phyloP scores from a whole-genome alignment of 2,113 vertebrate genomes.

The Nothoprocta pentlandii region DNA sequence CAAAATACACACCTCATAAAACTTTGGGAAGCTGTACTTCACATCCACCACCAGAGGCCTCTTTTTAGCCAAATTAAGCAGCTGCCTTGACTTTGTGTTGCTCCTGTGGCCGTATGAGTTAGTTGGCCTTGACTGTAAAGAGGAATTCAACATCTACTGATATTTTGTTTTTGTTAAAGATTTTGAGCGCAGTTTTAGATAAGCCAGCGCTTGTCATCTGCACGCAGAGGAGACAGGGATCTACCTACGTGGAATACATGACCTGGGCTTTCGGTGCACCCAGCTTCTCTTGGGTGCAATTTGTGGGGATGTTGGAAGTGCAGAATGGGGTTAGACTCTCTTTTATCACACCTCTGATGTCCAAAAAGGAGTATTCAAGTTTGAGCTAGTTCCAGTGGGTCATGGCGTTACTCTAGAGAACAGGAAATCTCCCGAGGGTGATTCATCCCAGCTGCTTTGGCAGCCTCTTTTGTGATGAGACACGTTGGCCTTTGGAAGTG shows the following conservation, averaged over 20 bases:
- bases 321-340: not conserved
- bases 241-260: not conserved
- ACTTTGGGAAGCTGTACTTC: not conserved
- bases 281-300: not conserved
- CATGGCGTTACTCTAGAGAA: not conserved
- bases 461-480: not conserved
- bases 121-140: not conserved
- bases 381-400: not conserved
- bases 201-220: not conserved
- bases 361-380: not conserved
- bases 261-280: not conserved
- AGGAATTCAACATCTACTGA: not conserved
- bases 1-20: not conserved
- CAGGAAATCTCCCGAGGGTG: not conserved
- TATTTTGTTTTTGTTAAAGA: not conserved
- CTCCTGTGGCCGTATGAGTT: not conserved
- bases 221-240: not conserved
- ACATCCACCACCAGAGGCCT: constrained; percentile 74
- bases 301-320: not conserved
- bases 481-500: not conserved
- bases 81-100: not conserved
- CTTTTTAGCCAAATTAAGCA: constrained; percentile 53
- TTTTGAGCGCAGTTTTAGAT: not conserved
- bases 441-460: not conserved
- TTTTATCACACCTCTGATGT: not conserved